These are phyloP conservation scores for Thaumetopoea pityocampa DNA, from an alignment of 1,140 invertebrate species.

Conservation along the genomic window DNA sequence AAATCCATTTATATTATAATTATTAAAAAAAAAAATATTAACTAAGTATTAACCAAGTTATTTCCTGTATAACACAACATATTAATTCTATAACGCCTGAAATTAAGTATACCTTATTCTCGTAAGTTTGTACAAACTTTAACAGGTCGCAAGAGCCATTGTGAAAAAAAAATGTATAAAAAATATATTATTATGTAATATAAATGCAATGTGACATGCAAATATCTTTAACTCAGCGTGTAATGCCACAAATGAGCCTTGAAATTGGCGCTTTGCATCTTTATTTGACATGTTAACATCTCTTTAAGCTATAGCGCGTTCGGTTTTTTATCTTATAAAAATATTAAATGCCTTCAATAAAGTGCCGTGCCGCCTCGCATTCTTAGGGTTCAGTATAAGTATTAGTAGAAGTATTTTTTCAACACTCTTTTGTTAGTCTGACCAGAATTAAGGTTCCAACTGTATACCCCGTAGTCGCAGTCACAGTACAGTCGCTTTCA, in stretches of 20 bases:
- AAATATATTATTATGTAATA: constrained; percentile 1
- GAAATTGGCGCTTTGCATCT: constrained; percentile 23
- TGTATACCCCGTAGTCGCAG: too few relatives aligned
- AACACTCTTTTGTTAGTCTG: too few relatives aligned
- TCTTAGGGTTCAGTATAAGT: constrained; percentile 12
- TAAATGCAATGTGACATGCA: constrained; percentile 23
- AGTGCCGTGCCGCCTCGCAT: constrained; percentile 39
- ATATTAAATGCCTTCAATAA: constrained; percentile 54
- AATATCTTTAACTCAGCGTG: constrained; percentile 22
- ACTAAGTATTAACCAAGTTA: too few relatives aligned
- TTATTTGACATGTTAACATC: constrained; percentile 45
- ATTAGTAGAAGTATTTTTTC: background rate
- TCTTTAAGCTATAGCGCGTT: constrained; percentile 34
- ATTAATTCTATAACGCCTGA: too few relatives aligned
- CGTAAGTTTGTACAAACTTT: too few relatives aligned
- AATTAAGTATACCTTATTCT: too few relatives aligned
- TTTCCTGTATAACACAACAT: too few relatives aligned
- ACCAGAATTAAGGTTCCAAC: too few relatives aligned
- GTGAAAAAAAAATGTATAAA: constrained; percentile 2
- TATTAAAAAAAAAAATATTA: too few relatives aligned
- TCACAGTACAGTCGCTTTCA: too few relatives aligned
- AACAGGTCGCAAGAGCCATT: too few relatives aligned
- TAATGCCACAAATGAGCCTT: constrained; percentile 18
- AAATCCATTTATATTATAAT: too few relatives aligned
- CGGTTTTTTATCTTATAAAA: constrained; percentile 39